Evolutionary conservation across 1,140 invertebrate species (phyloP).

Genomic region (Drosophila obscura): DNA sequence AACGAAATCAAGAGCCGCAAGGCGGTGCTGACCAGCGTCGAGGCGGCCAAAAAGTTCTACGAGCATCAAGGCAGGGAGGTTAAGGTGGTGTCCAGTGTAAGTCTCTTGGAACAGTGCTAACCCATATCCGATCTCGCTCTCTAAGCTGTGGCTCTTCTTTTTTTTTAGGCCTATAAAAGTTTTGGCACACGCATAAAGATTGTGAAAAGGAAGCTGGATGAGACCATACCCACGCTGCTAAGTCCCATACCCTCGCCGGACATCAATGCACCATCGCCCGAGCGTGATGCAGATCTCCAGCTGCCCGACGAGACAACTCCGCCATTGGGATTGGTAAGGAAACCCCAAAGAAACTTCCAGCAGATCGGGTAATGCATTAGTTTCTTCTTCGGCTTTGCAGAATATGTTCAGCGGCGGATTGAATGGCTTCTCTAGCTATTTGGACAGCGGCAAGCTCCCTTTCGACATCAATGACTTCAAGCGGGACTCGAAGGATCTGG

Average conservation of each 20-base stretch:
- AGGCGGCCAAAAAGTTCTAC: constrained; percentile 93
- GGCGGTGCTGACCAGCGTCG: constrained; percentile 89
- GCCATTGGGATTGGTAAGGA: constrained; percentile 56
- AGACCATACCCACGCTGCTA: constrained; percentile 87
- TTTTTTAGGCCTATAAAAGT: constrained; percentile 93
- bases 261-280: constrained; percentile 92
- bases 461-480: constrained; percentile 84
- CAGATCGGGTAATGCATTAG: not conserved
- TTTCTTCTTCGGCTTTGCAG: constrained; percentile 38
- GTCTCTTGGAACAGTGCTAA: not conserved
- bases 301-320: constrained; percentile 85
- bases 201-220: constrained; percentile 93
- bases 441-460: constrained; percentile 76
- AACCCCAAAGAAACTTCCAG: not conserved
- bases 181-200: constrained; percentile 94
- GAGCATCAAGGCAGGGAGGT: constrained; percentile 95
- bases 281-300: constrained; percentile 91
- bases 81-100: constrained; percentile 96
- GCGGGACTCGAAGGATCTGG: constrained; percentile 63
- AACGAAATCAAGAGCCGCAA: constrained; percentile 92
- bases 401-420: constrained; percentile 66
- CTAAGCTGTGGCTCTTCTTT: not conserved
- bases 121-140: not conserved
- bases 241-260: constrained; percentile 90
- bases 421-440: constrained; percentile 78